Evolutionary conservation across 2,113 vertebrate genomes (phyloP).

Genomic region (Carettochelys insculpta): DNA sequence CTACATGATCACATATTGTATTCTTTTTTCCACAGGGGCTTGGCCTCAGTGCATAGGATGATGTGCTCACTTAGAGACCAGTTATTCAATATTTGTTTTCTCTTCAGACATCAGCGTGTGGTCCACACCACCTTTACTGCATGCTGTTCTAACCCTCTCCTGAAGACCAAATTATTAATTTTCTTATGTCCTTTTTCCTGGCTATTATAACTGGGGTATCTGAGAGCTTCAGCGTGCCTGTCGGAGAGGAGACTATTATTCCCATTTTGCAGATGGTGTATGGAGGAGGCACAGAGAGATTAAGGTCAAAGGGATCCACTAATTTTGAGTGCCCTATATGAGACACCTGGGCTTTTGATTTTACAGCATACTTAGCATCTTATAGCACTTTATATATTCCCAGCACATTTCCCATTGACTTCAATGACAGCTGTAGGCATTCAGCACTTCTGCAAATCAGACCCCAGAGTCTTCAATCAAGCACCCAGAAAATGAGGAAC

Average conservation of each 20-base stretch:
- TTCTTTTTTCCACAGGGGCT: not conserved
- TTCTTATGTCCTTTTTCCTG: not conserved
- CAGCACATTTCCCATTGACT: not conserved
- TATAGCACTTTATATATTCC: not conserved
- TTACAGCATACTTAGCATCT: not conserved
- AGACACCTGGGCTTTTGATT: not conserved
- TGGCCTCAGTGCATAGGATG: not conserved
- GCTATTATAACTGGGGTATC: not conserved
- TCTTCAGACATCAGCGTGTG: not conserved
- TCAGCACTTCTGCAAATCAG: not conserved
- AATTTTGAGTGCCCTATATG: not conserved
- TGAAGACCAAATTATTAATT: not conserved
- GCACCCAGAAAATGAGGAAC: not conserved
- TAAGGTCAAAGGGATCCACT: not conserved
- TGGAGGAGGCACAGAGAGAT: not conserved
- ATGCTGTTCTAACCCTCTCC: not conserved
- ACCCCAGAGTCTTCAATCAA: not conserved
- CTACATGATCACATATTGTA: not conserved
- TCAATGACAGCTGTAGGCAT: not conserved
- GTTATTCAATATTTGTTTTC: not conserved
- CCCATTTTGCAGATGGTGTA: accelerated
- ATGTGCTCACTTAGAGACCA: not conserved
- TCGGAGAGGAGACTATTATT: not conserved
- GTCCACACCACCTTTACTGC: not conserved
- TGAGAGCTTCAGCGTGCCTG: accelerated